Evolutionary conservation across 2,888 invertebrate genomes (phyloP).

Genomic region (Lepidocyrtinus sp.): DNA sequence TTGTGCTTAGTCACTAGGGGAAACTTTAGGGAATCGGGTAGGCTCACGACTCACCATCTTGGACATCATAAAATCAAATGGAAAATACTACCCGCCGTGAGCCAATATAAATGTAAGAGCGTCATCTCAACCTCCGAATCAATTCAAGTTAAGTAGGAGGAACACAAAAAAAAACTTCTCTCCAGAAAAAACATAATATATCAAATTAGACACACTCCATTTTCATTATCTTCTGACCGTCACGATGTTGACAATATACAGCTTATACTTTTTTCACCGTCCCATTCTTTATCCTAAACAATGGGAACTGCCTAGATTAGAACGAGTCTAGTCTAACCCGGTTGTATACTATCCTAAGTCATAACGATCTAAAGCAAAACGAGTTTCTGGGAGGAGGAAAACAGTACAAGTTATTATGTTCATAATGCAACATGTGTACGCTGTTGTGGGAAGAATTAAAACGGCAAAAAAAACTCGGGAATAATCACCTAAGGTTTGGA

Average conservation of each 20-base stretch:
- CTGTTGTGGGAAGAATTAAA: neutral
- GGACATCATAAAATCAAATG: neutral
- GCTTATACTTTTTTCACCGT: no score
- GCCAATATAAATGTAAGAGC: neutral
- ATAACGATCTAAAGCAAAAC: no score
- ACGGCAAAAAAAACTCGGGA: neutral
- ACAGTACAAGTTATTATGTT: no score
- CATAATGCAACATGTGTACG: no score
- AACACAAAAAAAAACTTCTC: neutral
- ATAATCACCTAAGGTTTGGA: no score
- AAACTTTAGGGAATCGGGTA: neutral
- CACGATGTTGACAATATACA: no score
- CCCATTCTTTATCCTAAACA: no score
- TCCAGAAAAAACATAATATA: neutral
- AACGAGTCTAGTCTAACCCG: no score
- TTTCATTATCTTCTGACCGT: no score
- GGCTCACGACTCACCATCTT: neutral
- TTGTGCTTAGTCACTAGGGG: neutral
- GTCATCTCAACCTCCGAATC: neutral
- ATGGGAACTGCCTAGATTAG: no score
- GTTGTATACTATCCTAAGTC: no score
- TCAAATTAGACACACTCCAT: neutral
- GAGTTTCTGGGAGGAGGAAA: no score
- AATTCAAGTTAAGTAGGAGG: neutral
- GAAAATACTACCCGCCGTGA: neutral